phyloP scores from a whole-genome alignment of 2,797 vertebrate genomes.

The Peromyscus melanophrys region DNA sequence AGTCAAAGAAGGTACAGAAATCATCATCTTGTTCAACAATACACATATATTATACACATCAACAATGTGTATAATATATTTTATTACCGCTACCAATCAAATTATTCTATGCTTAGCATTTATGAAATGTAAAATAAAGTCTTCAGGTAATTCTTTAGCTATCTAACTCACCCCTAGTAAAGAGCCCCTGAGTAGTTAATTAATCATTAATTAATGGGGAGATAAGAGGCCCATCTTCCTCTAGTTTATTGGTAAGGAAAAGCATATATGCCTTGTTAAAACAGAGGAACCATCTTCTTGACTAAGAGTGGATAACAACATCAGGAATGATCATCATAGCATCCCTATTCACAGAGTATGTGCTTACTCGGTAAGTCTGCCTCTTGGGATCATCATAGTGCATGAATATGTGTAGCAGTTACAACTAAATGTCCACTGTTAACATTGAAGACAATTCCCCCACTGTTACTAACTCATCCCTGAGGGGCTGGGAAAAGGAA shows the following conservation, averaged over 20 bases:
- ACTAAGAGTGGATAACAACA: not conserved
- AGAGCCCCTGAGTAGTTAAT: slow-evolving; percentile 27
- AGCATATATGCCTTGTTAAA: slow-evolving; percentile 42
- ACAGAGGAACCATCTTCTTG: not conserved
- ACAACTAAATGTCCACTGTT: not conserved
- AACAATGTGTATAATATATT: not conserved
- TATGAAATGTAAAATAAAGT: slow-evolving; percentile 9
- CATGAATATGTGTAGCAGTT: not conserved
- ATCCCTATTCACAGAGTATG: not conserved
- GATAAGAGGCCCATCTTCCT: not conserved
- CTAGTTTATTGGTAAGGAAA: not conserved
- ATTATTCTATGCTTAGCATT: not conserved
- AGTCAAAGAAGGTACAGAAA: not conserved
- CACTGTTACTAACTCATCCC: not conserved
- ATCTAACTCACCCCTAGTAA: not conserved
- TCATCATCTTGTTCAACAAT: not conserved
- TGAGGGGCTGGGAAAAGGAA: not conserved
- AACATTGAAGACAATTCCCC: not conserved
- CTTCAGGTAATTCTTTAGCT: slow-evolving; percentile 31
- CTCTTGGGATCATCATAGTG: not conserved
- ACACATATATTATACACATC: not conserved
- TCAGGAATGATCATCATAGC: not conserved
- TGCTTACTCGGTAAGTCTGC: not conserved
- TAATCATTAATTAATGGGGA: slow-evolving; percentile 42
- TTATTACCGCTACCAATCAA: not conserved